Conservation (phyloP, 2,113 vertebrate species). For the Melospiza georgiana region DNA sequence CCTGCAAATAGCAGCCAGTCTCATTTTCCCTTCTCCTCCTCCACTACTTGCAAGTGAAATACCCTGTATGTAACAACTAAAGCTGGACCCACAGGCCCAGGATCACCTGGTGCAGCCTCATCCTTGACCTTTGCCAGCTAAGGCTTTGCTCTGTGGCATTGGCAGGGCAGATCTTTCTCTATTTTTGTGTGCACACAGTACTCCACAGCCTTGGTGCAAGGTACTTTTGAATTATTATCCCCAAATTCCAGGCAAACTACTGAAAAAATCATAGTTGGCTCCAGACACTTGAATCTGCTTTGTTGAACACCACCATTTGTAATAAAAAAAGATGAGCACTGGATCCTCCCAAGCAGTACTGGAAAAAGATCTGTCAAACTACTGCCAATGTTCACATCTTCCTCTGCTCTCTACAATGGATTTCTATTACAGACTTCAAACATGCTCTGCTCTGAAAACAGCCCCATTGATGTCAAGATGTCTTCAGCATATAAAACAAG, state of each 20-base stretch:
- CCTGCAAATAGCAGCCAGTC: neutral
- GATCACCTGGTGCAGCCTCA: too few species aligned
- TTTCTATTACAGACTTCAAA: slow-evolving; percentile 32
- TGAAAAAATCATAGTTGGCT: neutral
- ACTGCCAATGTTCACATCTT: neutral
- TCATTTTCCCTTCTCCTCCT: neutral
- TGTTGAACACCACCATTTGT: neutral
- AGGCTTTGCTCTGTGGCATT: neutral
- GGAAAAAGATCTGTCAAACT: slow-evolving; percentile 5
- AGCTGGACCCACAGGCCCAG: neutral
- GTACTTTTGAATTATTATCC: neutral
- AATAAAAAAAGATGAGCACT: neutral
- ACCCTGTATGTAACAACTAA: neutral
- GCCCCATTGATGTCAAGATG: slow-evolving; percentile 27
- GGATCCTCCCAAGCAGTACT: neutral
- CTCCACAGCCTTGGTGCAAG: neutral
- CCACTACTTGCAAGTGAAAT: neutral
- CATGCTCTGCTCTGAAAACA: neutral
- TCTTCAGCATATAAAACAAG: slow-evolving; percentile 32
- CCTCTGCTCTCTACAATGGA: neutral
- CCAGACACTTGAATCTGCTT: neutral
- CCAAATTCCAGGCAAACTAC: neutral
- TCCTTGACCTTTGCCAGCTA: neutral
- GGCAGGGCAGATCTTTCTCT: neutral
- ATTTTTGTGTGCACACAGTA: neutral